A percentile compares a stretch with the other conserved stretches of the same genome.
Evolutionary conservation across 2,888 invertebrate genomes (phyloP).

Genomic region (Caenorhabditis virilis): DNA sequence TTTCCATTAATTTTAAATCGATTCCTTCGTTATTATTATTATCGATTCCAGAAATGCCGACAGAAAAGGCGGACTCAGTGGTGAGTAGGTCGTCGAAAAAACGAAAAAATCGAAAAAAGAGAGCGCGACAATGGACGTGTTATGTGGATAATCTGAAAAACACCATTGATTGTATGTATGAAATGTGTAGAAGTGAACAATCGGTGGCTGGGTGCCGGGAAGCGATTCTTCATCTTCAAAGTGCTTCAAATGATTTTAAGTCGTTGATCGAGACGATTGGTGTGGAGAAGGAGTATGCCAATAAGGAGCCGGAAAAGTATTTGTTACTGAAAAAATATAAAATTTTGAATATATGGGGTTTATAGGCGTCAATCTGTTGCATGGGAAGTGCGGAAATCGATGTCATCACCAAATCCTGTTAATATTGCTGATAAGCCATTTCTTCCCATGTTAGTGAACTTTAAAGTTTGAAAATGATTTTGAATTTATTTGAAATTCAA

Average conservation of each 20-base stretch:
- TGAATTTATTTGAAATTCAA: too few relatives aligned
- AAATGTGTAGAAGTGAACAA: constrained; percentile 91
- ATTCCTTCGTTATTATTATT: too few relatives aligned
- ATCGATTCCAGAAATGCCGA: too few relatives aligned
- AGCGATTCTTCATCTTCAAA: constrained; percentile 89
- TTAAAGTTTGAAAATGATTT: too few relatives aligned
- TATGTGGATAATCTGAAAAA: constrained; percentile 90
- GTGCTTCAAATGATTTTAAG: constrained; percentile 90
- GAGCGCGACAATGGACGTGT: constrained; percentile 90
- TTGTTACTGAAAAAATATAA: neutral
- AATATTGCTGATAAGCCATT: constrained; percentile 10
- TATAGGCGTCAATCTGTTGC: constrained; percentile 82
- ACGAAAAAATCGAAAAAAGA: constrained; percentile 42
- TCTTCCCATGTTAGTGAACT: constrained; percentile 38
- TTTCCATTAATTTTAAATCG: too few relatives aligned
- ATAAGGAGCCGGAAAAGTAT: constrained; percentile 9
- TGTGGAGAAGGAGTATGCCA: constrained; percentile 81
- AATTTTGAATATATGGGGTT: too few relatives aligned
- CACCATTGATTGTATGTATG: constrained; percentile 92
- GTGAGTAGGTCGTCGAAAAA: constrained; percentile 33
- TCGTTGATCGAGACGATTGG: constrained; percentile 90
- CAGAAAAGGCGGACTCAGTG: constrained; percentile 30
- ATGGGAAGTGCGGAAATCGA: constrained; percentile 91
- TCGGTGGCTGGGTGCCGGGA: constrained; percentile 89
- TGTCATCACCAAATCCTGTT: constrained; percentile 51